Conservation (phyloP, 2,888 invertebrate species). For the Acheta domesticus region DNA sequence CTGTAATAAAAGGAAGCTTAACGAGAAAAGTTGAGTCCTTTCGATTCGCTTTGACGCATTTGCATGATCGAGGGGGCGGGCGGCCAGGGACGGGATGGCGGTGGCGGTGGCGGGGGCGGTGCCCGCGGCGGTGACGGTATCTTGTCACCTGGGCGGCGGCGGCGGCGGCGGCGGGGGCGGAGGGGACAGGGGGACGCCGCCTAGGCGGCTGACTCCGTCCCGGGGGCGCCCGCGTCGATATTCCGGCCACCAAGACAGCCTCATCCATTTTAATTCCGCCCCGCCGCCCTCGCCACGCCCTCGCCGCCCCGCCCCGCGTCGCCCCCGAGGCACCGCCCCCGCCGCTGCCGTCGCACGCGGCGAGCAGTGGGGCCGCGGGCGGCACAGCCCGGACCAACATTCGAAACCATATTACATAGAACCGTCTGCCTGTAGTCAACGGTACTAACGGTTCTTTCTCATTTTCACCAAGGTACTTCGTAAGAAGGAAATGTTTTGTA, state of each 20-base stretch:
- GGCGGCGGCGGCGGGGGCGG: background rate
- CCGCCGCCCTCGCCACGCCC: background rate
- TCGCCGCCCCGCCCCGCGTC: background rate
- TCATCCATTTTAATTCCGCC: conserved; percentile 18
- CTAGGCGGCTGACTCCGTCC: background rate
- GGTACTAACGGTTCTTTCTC: no score
- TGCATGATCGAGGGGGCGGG: conserved; percentile 7
- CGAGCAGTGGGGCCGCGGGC: no score
- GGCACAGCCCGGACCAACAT: no score
- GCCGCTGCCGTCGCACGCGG: no score
- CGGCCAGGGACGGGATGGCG: background rate
- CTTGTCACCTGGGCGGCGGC: background rate
- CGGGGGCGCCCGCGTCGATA: conserved; percentile 3
- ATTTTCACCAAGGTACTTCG: no score
- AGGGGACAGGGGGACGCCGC: background rate
- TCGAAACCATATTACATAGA: no score
- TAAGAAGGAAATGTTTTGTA: no score
- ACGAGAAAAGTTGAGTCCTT: conserved; percentile 18
- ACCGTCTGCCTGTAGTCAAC: no score
- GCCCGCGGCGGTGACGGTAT: background rate
- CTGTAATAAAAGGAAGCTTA: conserved; percentile 18
- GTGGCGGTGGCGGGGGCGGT: background rate
- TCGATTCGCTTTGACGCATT: conserved; percentile 9
- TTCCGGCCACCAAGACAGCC: background rate
- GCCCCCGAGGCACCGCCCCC: no score